phyloP scores from a whole-genome alignment of 2,888 invertebrate species.

The Dicyrtoma fusca region DNA sequence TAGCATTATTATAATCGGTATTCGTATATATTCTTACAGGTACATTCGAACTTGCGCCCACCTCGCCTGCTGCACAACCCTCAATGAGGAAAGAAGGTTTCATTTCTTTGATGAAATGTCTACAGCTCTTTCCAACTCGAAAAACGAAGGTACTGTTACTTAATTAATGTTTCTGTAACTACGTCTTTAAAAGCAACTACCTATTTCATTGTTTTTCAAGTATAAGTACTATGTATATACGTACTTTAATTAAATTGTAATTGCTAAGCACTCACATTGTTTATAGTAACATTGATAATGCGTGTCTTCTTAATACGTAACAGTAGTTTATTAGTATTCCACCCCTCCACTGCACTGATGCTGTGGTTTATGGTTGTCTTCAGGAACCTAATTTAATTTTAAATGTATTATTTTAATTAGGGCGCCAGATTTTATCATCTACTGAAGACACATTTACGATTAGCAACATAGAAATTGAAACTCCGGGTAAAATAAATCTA shows the following conservation, averaged over 20 bases:
- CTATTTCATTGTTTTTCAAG: no score
- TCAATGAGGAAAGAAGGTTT: slow-evolving; percentile 74
- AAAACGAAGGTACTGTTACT: slow-evolving; percentile 40
- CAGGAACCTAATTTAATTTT: slow-evolving; percentile 1
- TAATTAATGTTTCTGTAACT: no score
- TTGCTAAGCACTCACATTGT: no score
- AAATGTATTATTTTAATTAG: slow-evolving; percentile 7
- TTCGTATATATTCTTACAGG: slow-evolving; percentile 60
- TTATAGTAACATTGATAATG: no score
- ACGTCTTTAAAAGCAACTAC: no score
- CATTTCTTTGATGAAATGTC: slow-evolving; percentile 83
- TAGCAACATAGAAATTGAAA: slow-evolving; percentile 49
- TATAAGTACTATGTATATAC: no score
- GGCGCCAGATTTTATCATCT: slow-evolving; percentile 47
- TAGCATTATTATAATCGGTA: neutral
- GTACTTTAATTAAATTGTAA: no score
- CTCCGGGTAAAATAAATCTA: slow-evolving; percentile 50
- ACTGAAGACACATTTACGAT: slow-evolving; percentile 50
- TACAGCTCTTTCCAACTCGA: slow-evolving; percentile 64
- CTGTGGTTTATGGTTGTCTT: no score
- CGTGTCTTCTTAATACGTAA: no score
- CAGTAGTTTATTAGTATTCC: no score
- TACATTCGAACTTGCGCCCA: slow-evolving; percentile 78
- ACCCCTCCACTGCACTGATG: no score
- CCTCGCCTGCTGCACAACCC: slow-evolving; percentile 67